These are phyloP conservation scores for Cephus runcator DNA, from an alignment of 2,888 invertebrate genomes.

Conservation along the genomic window DNA sequence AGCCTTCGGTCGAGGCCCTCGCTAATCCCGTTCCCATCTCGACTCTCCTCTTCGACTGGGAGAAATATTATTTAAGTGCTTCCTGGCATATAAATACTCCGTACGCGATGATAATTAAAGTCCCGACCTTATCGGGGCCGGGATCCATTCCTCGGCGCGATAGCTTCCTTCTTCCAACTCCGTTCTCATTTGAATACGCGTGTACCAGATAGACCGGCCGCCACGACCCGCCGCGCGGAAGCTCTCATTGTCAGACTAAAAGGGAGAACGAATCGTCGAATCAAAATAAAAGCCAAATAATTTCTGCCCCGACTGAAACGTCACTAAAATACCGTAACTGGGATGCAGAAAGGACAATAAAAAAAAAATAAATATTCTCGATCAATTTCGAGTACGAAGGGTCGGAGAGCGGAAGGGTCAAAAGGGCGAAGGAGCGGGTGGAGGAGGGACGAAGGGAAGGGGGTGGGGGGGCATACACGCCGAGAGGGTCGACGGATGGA, in stretches of 20 bases:
- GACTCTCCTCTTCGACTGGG: conserved; percentile 39
- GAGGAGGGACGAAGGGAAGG: not conserved
- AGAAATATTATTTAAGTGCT: conserved; percentile 65
- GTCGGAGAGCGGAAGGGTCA: conserved; percentile 18
- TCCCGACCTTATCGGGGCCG: conserved; percentile 45
- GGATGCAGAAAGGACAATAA: not conserved
- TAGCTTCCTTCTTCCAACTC: conserved; percentile 27
- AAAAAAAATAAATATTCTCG: not conserved
- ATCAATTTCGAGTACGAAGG: conserved; percentile 4
- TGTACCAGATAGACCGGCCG: conserved; percentile 1
- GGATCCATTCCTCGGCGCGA: conserved; percentile 32
- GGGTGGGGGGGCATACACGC: conserved; percentile 17
- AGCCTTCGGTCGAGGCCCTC: conserved; percentile 27
- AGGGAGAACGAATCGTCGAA: not conserved
- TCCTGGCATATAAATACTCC: conserved; percentile 64
- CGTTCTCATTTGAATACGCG: conserved; percentile 40
- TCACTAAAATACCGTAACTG: not conserved
- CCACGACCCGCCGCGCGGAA: not conserved
- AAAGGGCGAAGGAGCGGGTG: not conserved
- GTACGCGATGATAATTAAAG: conserved; percentile 63
- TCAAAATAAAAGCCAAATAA: not conserved
- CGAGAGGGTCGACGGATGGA: conserved; percentile 38
- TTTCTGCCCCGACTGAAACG: not conserved
- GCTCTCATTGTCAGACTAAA: not conserved
- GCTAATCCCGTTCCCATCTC: conserved; percentile 54